A percentile compares a stretch with the other conserved stretches of the same genome.
Conservation (phyloP, 2,888 invertebrate species). For the Belgica antarctica region DNA sequence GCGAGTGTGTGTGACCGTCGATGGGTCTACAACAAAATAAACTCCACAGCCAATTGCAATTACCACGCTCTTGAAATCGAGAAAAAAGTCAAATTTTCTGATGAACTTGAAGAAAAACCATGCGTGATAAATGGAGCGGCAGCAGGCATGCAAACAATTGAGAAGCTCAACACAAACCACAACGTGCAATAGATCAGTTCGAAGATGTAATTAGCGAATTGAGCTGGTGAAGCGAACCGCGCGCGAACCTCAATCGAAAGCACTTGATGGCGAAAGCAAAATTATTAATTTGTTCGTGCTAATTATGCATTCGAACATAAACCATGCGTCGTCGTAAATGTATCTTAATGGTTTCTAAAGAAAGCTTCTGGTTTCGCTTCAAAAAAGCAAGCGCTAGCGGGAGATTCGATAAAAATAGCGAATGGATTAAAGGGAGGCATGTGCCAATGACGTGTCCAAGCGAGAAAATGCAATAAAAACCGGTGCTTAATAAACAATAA, state of each 20-base stretch:
- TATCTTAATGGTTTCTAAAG: neutral
- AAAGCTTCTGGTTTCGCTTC: neutral
- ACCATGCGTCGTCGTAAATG: neutral
- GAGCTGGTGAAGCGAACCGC: neutral
- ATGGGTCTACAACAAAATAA: neutral
- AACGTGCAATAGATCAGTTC: neutral
- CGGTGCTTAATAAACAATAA: no score
- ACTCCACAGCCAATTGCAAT: conserved; percentile 33
- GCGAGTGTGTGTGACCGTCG: neutral
- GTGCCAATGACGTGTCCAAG: no score
- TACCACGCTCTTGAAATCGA: conserved; percentile 24
- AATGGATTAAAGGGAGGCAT: no score
- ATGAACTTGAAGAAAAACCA: neutral
- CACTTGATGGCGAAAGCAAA: neutral
- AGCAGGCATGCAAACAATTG: conserved; percentile 14
- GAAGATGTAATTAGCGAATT: neutral
- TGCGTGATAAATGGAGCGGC: neutral
- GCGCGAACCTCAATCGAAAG: neutral
- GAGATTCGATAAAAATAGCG: neutral
- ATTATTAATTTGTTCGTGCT: neutral
- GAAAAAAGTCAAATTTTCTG: neutral
- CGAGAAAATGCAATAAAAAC: no score
- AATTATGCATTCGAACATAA: neutral
- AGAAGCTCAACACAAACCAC: no score
- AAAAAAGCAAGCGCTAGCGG: no score